Evolutionary conservation across 2,797 vertebrate genomes (phyloP), one percentile per base, ranked within the genome.

Genomic region (Allobates femoralis): DNA sequence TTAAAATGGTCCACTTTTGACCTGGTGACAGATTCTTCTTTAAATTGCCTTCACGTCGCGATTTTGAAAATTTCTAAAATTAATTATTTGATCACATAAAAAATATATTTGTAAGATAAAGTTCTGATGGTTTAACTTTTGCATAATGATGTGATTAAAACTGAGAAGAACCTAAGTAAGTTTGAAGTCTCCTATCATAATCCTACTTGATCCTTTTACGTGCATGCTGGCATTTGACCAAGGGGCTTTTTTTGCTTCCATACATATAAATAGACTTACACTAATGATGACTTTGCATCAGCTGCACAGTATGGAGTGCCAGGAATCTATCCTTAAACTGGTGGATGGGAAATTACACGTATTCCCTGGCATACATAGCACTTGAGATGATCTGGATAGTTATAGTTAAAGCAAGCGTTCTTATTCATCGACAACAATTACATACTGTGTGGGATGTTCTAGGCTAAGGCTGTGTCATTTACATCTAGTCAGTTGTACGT

Each of bases 221-320:
- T 51, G 67, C 28, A 41, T 41, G 34, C 77, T 85, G 87, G 87
- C 83, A 34, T 23, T 11, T 51, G 50, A 41, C 83, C 87, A 88
- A 77, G 56, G 71, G 83, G 51, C 79, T 83, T 84, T 83, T 46
- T 83, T 75, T 71, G 76, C 77, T 81, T 75, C 77, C 76, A 84
- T 73, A 75, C 28, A 69, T 85, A 88, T 74, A 88, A 88, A 88
- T 81, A 85, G 86, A 75, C 74, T 81, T 81, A 81, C 83, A 79
- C 83, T 71, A 71, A 81, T 88, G 87, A 88, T 88, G 83, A 88
- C 87, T 88, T 32, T 74, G 86, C 86, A 87, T 87, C 82, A 87
- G 76, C 82, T 84, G 77, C 37, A 81, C 71, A 60, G 83, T 26
- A 80, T 60, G 37, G 81, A 51, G 83, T 81, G 87, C 87, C 87